These are phyloP conservation scores for Phataginus tetradactyla DNA, from an alignment of 2,797 vertebrate species.

Conservation along the genomic window DNA sequence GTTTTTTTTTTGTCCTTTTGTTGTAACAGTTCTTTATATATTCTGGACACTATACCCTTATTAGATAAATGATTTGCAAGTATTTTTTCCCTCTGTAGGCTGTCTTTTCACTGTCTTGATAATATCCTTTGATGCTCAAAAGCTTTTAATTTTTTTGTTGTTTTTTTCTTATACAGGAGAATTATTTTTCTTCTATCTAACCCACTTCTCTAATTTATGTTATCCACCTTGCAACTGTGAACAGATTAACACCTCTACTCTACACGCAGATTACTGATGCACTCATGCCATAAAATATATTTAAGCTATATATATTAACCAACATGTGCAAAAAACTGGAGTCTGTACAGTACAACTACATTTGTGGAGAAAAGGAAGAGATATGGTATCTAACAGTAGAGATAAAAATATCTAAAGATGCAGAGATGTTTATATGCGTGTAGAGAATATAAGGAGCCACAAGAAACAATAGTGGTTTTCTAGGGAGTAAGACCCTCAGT, in stretches of 20 bases:
- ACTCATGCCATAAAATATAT: background rate
- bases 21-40: no score
- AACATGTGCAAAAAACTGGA: background rate
- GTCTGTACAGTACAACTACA: background rate
- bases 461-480: background rate
- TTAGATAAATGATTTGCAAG: no score
- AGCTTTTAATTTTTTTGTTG: no score
- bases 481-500: background rate
- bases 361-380: background rate
- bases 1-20: no score
- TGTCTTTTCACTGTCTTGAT: no score
- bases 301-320: background rate
- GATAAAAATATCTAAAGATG: no score
- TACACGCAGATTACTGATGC: background rate
- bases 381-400: no score
- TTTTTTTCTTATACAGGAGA: background rate
- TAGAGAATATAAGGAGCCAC: background rate
- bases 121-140: no score
- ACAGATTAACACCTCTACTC: background rate
- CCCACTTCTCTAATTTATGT: background rate
- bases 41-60: no score
- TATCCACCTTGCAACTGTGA: background rate
- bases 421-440: background rate
- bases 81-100: no score
- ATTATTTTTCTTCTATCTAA: background rate